These are phyloP conservation scores for Pachycephus smyrnensis DNA, from an alignment of 2,888 invertebrate genomes.

Conservation along the genomic window DNA sequence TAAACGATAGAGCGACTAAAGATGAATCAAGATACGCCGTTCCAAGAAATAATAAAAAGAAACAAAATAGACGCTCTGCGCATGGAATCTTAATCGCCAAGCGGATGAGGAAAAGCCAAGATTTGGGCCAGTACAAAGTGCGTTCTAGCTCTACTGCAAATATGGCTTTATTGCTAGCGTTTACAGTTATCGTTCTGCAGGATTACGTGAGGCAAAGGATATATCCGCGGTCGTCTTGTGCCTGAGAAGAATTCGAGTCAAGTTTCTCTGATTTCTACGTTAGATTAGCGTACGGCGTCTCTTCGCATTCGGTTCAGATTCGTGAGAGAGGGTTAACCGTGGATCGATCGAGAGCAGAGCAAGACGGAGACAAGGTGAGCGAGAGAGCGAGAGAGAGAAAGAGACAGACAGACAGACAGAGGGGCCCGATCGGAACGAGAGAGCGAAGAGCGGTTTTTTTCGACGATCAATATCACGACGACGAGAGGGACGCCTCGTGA, in stretches of 20 bases:
- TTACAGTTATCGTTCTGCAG: conserved; percentile 28
- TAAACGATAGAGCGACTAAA: neutral
- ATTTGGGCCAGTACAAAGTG: conserved; percentile 32
- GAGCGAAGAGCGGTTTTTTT: neutral
- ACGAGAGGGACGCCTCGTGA: neutral
- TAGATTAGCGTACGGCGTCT: neutral
- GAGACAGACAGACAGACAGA: too few species aligned
- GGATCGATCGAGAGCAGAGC: neutral
- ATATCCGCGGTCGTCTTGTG: neutral
- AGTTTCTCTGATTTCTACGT: conserved; percentile 2
- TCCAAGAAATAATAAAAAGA: conserved; percentile 14
- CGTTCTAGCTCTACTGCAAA: conserved; percentile 27
- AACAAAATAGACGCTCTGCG: conserved; percentile 32
- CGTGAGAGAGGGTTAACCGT: neutral
- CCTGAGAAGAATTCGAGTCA: neutral
- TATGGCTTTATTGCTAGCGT: conserved; percentile 39
- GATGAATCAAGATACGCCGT: neutral
- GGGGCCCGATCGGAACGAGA: neutral
- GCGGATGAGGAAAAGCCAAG: conserved; percentile 32
- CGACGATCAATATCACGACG: neutral
- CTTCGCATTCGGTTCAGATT: neutral
- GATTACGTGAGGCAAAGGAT: neutral
- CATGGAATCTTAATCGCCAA: conserved; percentile 48
- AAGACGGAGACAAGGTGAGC: neutral
- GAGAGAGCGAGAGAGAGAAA: too few species aligned